Evolutionary conservation across 2,888 invertebrate genomes (phyloP).

Genomic region (Drosophila lutescens): DNA sequence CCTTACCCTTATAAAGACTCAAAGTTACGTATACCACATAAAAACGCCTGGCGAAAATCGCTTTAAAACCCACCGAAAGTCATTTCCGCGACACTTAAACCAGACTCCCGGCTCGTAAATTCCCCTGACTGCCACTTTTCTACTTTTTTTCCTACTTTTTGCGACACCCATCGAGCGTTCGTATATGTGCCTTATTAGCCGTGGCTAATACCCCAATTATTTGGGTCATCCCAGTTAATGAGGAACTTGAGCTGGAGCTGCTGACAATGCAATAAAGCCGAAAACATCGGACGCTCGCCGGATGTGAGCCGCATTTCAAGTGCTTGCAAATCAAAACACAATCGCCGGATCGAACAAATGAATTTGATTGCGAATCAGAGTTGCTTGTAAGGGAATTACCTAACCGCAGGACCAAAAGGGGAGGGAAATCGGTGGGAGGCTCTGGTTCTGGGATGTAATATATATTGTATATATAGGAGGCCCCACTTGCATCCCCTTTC

Average conservation of each 20-base stretch:
- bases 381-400: constrained; percentile 53
- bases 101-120: constrained; percentile 12
- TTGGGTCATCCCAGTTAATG: constrained; percentile 33
- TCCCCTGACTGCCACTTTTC: neutral
- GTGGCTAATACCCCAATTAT: constrained; percentile 31
- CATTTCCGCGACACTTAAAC: constrained; percentile 14
- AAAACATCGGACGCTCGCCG: constrained; percentile 9
- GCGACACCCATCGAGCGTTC: constrained; percentile 1
- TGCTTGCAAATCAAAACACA: constrained; percentile 61
- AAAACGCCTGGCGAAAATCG: neutral
- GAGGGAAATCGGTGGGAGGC: neutral
- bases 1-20: neutral
- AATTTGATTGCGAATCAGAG: constrained; percentile 60
- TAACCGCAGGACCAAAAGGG: constrained; percentile 15
- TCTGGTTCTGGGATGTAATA: neutral
- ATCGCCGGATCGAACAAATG: constrained; percentile 60
- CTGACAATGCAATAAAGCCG: constrained; percentile 25
- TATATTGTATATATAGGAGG: constrained; percentile 2
- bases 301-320: constrained; percentile 44
- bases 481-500: constrained; percentile 21
- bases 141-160: neutral
- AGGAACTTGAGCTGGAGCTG: constrained; percentile 13
- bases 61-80: neutral
- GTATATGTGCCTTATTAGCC: constrained; percentile 19
- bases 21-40: neutral